phyloP scores from a whole-genome alignment of 2,797 vertebrate species.

The Lepilemur ruficaudatus region DNA sequence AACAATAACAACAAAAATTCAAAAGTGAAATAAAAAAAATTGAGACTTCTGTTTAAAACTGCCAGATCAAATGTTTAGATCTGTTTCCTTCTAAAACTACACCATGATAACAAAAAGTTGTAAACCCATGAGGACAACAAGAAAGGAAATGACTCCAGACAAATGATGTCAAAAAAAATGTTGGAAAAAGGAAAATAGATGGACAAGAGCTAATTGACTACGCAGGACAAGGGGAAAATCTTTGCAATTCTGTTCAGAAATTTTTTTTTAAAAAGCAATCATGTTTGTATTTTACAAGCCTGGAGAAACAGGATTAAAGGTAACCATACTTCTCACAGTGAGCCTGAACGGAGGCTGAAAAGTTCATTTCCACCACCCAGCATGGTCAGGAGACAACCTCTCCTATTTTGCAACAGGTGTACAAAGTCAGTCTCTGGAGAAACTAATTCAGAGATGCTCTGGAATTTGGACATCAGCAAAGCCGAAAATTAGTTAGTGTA shows the following conservation, averaged over 20 bases:
- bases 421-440: neutral
- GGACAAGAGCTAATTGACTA: neutral
- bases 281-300: neutral
- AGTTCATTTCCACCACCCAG: rapidly evolving
- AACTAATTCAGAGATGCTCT: neutral
- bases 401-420: neutral
- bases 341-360: neutral
- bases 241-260: neutral
- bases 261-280: neutral
- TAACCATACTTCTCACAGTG: neutral
- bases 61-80: neutral
- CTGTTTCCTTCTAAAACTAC: constrained; percentile 19
- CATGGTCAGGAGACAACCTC: rapidly evolving
- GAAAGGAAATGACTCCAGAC: neutral
- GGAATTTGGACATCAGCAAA: neutral
- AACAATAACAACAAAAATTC: neutral
- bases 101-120: neutral
- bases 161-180: neutral
- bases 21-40: neutral
- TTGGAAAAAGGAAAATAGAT: neutral
- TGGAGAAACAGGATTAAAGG: neutral
- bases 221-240: neutral
- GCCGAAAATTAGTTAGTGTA: neutral
- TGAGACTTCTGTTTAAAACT: neutral
- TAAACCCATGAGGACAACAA: neutral